phyloP scores from a whole-genome alignment of 2,113 vertebrate species.

The Vireo altiloquus region DNA sequence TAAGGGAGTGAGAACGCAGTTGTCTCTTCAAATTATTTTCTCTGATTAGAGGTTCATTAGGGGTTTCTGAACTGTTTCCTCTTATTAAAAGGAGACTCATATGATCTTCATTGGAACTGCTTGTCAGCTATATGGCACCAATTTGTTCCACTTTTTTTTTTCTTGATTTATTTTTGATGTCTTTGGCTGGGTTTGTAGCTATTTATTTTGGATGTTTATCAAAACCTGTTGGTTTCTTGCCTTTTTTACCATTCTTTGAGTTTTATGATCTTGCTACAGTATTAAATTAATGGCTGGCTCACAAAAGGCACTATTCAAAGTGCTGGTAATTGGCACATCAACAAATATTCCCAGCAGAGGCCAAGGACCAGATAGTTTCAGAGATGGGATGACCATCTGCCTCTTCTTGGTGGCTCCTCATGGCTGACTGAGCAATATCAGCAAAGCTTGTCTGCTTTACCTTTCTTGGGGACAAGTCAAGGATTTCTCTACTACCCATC shows the following conservation, averaged over 20 bases:
- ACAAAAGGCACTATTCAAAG: neutral
- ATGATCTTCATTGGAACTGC: neutral
- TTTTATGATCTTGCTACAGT: neutral
- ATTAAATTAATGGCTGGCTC: neutral
- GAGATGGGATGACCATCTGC: conserved; percentile 48
- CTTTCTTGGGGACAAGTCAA: conserved; percentile 42
- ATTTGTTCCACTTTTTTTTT: neutral
- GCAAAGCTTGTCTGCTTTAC: conserved; percentile 45
- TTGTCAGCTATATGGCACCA: neutral
- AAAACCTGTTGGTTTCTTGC: neutral
- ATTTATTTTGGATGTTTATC: neutral
- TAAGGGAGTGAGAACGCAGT: neutral
- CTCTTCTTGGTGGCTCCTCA: conserved; percentile 52
- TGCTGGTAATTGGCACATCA: conserved; percentile 33
- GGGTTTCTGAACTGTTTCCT: neutral
- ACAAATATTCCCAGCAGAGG: conserved; percentile 47
- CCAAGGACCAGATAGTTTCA: conserved; percentile 21
- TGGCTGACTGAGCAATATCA: conserved; percentile 51
- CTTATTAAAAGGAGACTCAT: neutral
- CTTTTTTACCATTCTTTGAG: neutral
- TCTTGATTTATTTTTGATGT: neutral
- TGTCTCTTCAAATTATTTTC: neutral
- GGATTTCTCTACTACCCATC: conserved; percentile 38
- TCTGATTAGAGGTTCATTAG: neutral
- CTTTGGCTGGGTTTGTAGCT: neutral